Base-by-base conservation (phyloP, 2,888 invertebrate species). In the Meganola albula region DNA sequence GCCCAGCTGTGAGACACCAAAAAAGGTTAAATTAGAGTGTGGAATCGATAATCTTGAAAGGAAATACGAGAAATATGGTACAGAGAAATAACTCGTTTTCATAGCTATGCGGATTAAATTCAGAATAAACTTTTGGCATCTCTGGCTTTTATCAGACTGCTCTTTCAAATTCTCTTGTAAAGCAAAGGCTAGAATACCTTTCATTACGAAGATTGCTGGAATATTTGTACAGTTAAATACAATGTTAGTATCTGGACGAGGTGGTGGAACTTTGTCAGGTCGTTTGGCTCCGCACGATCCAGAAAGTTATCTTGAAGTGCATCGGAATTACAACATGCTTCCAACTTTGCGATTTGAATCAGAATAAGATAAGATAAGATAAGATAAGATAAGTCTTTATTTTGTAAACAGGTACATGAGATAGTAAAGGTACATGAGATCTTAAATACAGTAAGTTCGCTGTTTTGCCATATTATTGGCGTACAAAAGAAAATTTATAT, bases 221-320 rank as follows among this genome's bases (percentile, higher is more conserved):
- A 62, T 69, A 63, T 64, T 62, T 58, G 37, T 48, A 42, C 46
- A 45, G 49, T 57, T 55, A 49, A 53, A 52, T 54, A 63, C 57
- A 59, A 59, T 64, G 67, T 64, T 43, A 59, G 57, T 61, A 58
- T 53, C 45, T 57, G 51, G 49, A 52, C 38, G 44, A 52, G 53
- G 53, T 47, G 54, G 57, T 57, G 45, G 49, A 76, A 82, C 71
- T 78, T 77, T 68, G 76, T 74, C 74, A 75, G 74, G 66, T 77
- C 76, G 74, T 75, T 77, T 71, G 65, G 70, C 65, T 64, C 56
- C 61, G 52, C 66, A 62, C 73, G 67, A 76, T 72, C 73, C 57
- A 49, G 62, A 67, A 74, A 82, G 75, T 78, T 79, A 77, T 77
- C 75, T 72, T 57, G 57, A 58, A 80, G 78, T 78, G 78, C 80